phyloP scores from a whole-genome alignment of 2,797 vertebrate species.

The Crax fasciolata region DNA sequence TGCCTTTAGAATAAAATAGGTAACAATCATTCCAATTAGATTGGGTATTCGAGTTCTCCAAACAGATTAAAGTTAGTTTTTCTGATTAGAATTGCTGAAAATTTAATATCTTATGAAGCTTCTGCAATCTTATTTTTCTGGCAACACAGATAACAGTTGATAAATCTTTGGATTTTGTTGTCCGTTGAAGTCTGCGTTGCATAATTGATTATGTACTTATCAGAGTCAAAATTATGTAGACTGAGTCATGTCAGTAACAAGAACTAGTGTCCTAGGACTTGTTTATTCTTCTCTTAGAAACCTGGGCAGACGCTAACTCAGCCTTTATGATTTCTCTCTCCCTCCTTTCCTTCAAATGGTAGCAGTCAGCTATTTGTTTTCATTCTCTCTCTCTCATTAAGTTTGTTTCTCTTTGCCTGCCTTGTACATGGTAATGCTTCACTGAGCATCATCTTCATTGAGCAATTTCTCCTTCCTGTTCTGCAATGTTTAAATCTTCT shows the following conservation, averaged over 20 bases:
- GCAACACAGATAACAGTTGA: neutral
- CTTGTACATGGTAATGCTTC: neutral
- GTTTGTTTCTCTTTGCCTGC: neutral
- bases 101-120: neutral
- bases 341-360: neutral
- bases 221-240: neutral
- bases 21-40: neutral
- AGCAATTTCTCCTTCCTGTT: neutral
- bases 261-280: neutral
- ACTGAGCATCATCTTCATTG: too few relatives aligned
- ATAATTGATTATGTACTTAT: slow-evolving; percentile 5
- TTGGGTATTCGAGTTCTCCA: slow-evolving; percentile 14
- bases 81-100: neutral
- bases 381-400: neutral
- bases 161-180: neutral
- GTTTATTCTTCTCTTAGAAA: neutral
- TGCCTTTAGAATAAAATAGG: slow-evolving; percentile 40
- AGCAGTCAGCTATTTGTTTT: neutral
- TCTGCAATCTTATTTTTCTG: neutral
- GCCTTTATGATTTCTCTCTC: neutral
- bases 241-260: accelerated
- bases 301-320: neutral
- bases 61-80: slow-evolving; percentile 14
- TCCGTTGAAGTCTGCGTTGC: neutral
- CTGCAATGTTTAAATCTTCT: neutral